A percentile compares a stretch with the other conserved stretches of the same genome.
Evolutionary conservation across 2,797 vertebrate genomes (phyloP).

Genomic region (Sandelia bainsii): DNA sequence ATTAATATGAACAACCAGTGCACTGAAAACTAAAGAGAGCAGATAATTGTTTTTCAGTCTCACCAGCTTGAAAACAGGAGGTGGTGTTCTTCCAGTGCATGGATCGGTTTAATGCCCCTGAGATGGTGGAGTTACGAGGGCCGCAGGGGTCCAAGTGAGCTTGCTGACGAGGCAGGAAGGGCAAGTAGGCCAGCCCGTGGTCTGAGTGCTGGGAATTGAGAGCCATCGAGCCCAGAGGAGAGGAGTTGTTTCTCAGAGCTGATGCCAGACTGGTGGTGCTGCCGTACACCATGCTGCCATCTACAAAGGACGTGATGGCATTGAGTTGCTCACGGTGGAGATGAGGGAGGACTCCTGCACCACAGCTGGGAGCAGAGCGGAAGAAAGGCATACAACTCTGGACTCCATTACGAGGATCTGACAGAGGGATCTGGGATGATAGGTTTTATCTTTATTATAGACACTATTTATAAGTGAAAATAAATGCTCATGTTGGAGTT

Average conservation of each 20-base stretch:
- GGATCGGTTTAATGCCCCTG: constrained; percentile 25
- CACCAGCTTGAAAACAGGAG: constrained; percentile 86
- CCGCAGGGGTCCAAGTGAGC: constrained; percentile 83
- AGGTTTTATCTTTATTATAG: neutral
- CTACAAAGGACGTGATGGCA: constrained; percentile 87
- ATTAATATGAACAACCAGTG: constrained; percentile 2
- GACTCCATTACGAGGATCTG: constrained; percentile 83
- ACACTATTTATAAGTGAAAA: neutral
- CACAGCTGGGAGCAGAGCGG: constrained; percentile 88
- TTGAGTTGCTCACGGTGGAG: constrained; percentile 86
- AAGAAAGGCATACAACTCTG: constrained; percentile 91
- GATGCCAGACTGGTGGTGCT: constrained; percentile 77
- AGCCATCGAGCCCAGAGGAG: constrained; percentile 77
- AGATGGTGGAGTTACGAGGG: constrained; percentile 64
- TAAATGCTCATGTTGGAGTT: too few species aligned
- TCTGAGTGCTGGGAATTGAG: constrained; percentile 81
- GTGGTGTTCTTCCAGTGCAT: constrained; percentile 69
- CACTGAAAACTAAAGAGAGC: neutral
- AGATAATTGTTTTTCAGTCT: neutral
- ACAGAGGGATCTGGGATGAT: constrained; percentile 79
- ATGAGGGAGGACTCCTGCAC: constrained; percentile 35
- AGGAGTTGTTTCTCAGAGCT: constrained; percentile 80
- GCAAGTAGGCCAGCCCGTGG: constrained; percentile 79
- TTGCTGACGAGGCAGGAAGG: constrained; percentile 80
- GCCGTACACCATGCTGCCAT: constrained; percentile 88